phyloP scores from a whole-genome alignment of 2,888 invertebrate genomes.

The Tachina fera region DNA sequence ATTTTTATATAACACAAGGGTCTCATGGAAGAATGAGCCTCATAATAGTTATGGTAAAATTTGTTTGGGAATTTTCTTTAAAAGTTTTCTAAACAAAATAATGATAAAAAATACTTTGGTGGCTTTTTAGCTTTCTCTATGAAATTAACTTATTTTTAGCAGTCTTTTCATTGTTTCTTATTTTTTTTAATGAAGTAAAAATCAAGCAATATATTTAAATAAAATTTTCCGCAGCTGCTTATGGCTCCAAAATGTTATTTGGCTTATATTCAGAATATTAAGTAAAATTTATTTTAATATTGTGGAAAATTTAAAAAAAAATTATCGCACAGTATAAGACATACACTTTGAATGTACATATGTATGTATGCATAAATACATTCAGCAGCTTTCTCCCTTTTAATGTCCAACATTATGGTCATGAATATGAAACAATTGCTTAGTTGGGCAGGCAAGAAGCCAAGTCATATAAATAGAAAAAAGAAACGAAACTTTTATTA shows the following conservation, averaged over 20 bases:
- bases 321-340: not conserved
- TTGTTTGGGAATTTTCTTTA: too few relatives aligned
- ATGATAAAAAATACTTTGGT: not conserved
- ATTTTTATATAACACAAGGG: too few relatives aligned
- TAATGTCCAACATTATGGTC: not conserved
- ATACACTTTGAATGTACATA: not conserved
- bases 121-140: not conserved
- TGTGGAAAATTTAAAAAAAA: not conserved
- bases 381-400: not conserved
- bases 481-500: not conserved
- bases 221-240: constrained; percentile 53
- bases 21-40: too few relatives aligned
- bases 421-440: constrained; percentile 39
- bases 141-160: not conserved
- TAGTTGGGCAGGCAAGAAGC: constrained; percentile 20
- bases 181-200: constrained; percentile 35
- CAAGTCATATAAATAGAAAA: constrained; percentile 3
- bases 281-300: not conserved
- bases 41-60: too few relatives aligned
- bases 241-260: constrained; percentile 51
- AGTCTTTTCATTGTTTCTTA: not conserved
- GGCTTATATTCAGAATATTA: constrained; percentile 18
- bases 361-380: constrained; percentile 4
- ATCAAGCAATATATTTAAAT: constrained; percentile 42
- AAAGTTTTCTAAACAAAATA: too few relatives aligned